Conservation (phyloP, 2,797 vertebrate species). For the Holocentrus rufus region DNA sequence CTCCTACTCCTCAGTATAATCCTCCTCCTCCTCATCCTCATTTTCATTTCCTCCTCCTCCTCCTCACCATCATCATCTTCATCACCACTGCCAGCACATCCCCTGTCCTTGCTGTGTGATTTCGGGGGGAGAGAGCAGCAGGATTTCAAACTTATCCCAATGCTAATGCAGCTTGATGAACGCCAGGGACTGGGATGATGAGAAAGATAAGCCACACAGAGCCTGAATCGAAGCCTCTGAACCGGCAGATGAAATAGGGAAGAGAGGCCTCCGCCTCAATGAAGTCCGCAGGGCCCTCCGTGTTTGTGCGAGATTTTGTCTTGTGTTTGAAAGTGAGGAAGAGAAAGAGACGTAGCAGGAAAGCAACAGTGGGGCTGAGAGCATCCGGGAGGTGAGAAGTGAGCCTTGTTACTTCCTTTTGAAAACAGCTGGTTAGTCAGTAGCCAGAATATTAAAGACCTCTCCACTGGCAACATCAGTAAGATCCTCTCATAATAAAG, state of each 20-base stretch:
- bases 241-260: slow-evolving; percentile 48
- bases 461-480: slow-evolving; percentile 19
- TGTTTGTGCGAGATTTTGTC: slow-evolving; percentile 40
- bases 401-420: slow-evolving; percentile 11
- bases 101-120: slow-evolving; percentile 13
- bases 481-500: slow-evolving; percentile 22
- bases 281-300: slow-evolving; percentile 23
- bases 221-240: slow-evolving; percentile 46
- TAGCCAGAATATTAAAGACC: slow-evolving; percentile 11
- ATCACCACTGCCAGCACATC: slow-evolving; percentile 12
- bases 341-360: slow-evolving; percentile 1
- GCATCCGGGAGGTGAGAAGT: slow-evolving; percentile 14
- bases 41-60: neutral
- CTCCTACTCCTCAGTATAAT: neutral
- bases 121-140: slow-evolving; percentile 4
- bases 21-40: neutral
- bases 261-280: slow-evolving; percentile 37
- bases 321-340: slow-evolving; percentile 29
- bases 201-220: slow-evolving; percentile 51
- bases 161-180: slow-evolving; percentile 50
- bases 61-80: slow-evolving; percentile 7
- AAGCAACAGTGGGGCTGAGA: slow-evolving; percentile 9
- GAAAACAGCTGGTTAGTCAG: slow-evolving; percentile 27
- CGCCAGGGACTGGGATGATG: slow-evolving; percentile 50
- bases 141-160: slow-evolving; percentile 28